These are phyloP conservation scores for Drosophila biarmipes DNA, from an alignment of 1,140 invertebrate genomes.

Conservation along the genomic window DNA sequence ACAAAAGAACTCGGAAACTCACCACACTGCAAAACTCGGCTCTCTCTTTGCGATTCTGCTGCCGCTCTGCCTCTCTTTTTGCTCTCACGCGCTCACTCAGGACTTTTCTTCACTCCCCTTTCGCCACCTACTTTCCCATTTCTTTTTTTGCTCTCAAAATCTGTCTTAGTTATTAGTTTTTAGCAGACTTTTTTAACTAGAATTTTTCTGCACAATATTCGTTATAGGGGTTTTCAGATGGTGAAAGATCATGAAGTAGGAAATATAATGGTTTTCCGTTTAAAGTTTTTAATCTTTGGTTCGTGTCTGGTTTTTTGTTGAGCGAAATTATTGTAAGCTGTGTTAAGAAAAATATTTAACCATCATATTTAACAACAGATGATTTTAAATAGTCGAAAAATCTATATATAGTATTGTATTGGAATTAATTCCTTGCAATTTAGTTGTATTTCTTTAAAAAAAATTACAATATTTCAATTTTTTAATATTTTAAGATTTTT, in stretches of 20 bases:
- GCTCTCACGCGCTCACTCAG: not conserved
- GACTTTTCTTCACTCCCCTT: not conserved
- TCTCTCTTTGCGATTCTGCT: not conserved
- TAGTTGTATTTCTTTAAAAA: no score
- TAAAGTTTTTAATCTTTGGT: not conserved
- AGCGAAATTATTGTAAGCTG: not conserved
- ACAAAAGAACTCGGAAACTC: constrained; percentile 22
- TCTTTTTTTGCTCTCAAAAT: not conserved
- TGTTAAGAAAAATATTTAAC: no score
- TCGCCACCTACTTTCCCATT: not conserved
- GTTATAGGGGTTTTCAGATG: not conserved
- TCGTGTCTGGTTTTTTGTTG: not conserved
- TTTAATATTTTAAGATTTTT: no score
- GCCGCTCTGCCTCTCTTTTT: not conserved
- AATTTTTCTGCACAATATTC: not conserved
- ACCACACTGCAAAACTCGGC: constrained; percentile 40
- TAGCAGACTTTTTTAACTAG: not conserved
- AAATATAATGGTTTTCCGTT: not conserved
- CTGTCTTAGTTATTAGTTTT: not conserved
- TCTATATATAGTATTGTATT: no score
- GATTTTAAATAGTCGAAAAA: no score
- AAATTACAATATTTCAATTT: no score
- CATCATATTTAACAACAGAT: no score
- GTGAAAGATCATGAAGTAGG: not conserved
- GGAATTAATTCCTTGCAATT: no score